Evolutionary conservation across 1,140 invertebrate species (phyloP).

Genomic region (Popillia japonica): DNA sequence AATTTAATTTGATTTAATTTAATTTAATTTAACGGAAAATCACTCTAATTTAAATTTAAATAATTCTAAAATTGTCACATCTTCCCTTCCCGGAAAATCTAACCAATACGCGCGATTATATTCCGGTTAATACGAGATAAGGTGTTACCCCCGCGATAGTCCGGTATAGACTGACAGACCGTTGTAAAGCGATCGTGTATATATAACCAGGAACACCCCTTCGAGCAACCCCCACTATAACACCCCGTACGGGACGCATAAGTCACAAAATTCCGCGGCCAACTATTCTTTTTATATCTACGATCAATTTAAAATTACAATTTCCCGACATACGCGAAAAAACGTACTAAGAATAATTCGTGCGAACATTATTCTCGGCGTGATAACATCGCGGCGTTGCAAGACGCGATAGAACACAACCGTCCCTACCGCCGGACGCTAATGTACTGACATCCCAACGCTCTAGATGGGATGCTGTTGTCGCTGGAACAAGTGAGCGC

Average conservation of each 20-base stretch:
- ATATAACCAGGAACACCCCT: slow-evolving; percentile 10
- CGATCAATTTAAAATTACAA: no score
- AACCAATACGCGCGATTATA: neutral
- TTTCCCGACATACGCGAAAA: no score
- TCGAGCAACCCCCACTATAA: neutral
- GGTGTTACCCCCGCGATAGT: slow-evolving; percentile 8
- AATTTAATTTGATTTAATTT: no score
- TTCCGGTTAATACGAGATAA: neutral
- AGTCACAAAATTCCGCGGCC: neutral
- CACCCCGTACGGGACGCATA: neutral
- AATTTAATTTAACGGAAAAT: neutral
- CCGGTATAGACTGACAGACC: slow-evolving; percentile 9
- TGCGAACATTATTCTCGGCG: no score
- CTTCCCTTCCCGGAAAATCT: neutral
- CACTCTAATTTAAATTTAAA: neutral
- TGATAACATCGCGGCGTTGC: neutral
- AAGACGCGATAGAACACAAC: neutral
- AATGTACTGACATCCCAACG: neutral
- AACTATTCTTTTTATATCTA: neutral
- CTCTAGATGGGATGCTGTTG: neutral
- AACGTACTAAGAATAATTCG: no score
- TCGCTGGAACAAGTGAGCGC: neutral
- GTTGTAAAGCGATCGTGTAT: slow-evolving; percentile 12
- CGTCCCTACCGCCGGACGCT: neutral
- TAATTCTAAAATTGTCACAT: neutral